Base-by-base conservation (phyloP, 2,888 invertebrate genomes). In the Cylloceria caligata region DNA sequence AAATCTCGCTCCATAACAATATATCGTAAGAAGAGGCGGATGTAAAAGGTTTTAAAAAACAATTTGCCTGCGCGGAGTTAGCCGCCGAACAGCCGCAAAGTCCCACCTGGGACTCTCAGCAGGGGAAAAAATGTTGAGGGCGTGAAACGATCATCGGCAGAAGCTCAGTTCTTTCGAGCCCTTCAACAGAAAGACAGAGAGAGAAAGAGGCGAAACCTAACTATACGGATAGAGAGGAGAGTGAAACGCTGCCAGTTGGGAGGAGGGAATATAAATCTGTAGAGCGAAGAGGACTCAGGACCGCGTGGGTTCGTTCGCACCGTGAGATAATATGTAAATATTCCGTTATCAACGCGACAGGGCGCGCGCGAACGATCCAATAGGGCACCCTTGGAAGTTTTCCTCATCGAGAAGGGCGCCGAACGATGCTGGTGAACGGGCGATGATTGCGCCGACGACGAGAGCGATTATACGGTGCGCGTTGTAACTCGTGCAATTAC, bases 251-350 rank as follows among this genome's bases (percentile, higher is more conserved):
- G 30, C 47, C 5, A 9, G 42, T 21, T 49, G 34, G 21, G 24
- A 16, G 34, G 24, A 69, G n/a, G 19, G 42, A 21, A 68, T 19
- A 19, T 16, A 49, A 49, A 3, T 52, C 49, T 16, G 73, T 34
- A 47, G n/a, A 67, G 71, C 19, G 11, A 13, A 5, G 21, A 73
- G 81, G 57, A 71, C 74, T 19, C 64, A 47, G 78, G 45, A 67
- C 64, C 27, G 68, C 62, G 77, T 74, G 73, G 77, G 73, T 49
- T 65, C 11, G 21, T 21, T 75, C 49, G 42, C 30, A 79, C 83
- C 85, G 80, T 83, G 88, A 88, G 92, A 92, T 92, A 91, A 92
- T 92, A 92, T 92, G 92, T 92, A 92, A 92, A 92, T 92, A 92
- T 91, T 89, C 88, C 86, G 91, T 91, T 92, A 92, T 92, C 92